A percentile compares a stretch with the other conserved stretches of the same genome.
phyloP scores from a whole-genome alignment of 2,888 invertebrate genomes.

The Watsonalla binaria region DNA sequence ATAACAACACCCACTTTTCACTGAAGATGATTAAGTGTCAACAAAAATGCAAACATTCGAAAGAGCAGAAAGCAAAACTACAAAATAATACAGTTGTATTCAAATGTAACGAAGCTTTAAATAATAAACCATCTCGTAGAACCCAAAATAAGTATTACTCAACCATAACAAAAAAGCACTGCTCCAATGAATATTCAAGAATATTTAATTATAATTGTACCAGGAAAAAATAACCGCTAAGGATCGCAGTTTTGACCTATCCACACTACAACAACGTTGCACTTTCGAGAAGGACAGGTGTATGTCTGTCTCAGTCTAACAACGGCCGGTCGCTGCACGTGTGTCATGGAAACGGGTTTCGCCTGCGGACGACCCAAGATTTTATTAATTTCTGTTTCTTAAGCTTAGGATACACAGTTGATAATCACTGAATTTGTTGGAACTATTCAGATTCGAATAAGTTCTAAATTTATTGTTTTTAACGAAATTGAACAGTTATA shows the following conservation, averaged over 20 bases:
- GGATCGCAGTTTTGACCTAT: conserved; percentile 23
- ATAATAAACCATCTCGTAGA: no score
- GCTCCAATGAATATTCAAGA: not conserved
- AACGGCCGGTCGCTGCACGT: conserved; percentile 66
- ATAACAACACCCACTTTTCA: no score
- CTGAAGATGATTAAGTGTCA: no score
- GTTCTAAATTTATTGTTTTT: no score
- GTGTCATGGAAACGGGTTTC: conserved; percentile 71
- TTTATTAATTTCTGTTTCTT: conserved; percentile 76
- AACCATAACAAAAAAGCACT: not conserved
- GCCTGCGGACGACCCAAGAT: conserved; percentile 61
- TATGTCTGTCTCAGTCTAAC: conserved; percentile 37
- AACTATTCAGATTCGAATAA: not conserved
- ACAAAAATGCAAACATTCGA: no score
- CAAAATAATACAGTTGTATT: no score
- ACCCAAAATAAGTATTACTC: no score
- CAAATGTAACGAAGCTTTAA: no score
- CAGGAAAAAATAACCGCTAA: not conserved
- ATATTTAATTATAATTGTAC: not conserved
- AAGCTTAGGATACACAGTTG: conserved; percentile 11
- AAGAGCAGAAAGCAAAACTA: no score
- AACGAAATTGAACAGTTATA: no score
- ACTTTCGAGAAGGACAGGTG: conserved; percentile 36
- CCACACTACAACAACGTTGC: conserved; percentile 50
- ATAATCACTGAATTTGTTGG: not conserved